phyloP scores from a whole-genome alignment of 92 coral and sea anemone genomes.

The Zoanthus gigantus region DNA sequence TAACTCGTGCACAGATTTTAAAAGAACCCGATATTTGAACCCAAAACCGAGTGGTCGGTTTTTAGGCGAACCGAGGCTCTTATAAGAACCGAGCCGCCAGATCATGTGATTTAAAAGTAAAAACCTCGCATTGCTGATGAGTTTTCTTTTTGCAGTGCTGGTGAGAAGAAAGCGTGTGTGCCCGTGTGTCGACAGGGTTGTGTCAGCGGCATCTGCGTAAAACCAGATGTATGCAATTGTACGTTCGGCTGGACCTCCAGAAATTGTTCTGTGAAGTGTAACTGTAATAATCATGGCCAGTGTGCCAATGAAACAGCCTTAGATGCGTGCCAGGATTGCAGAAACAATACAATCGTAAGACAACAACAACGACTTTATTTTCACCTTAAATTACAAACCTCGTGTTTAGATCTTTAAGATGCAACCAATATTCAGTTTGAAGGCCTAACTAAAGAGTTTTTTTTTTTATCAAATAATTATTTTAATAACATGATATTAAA shows the following conservation, averaged over 20 bases:
- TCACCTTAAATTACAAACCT: too few relatives aligned
- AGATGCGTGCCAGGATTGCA: constrained; percentile 79
- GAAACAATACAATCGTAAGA: constrained; percentile 84
- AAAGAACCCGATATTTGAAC: background rate
- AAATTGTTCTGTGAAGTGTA: constrained; percentile 82
- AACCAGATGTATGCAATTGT: constrained; percentile 84
- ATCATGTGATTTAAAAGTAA: too few relatives aligned
- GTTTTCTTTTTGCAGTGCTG: constrained; percentile 7
- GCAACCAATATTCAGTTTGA: background rate
- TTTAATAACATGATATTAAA: too few relatives aligned
- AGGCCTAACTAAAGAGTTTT: too few relatives aligned
- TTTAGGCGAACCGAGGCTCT: too few relatives aligned
- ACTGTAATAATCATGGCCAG: constrained; percentile 87
- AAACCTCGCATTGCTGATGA: background rate
- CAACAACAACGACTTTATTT: too few relatives aligned
- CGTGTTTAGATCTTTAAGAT: constrained; percentile 28
- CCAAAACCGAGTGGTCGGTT: background rate
- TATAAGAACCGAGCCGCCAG: too few relatives aligned
- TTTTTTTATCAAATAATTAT: too few relatives aligned
- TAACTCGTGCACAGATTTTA: too few relatives aligned
- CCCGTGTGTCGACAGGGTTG: constrained; percentile 93
- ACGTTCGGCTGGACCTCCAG: constrained; percentile 89
- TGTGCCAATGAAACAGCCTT: constrained; percentile 78
- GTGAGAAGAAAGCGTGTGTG: constrained; percentile 66
- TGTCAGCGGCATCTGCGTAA: constrained; percentile 78